These are phyloP conservation scores for Brenthis hecate DNA, from an alignment of 2,888 invertebrate species.

Conservation along the genomic window DNA sequence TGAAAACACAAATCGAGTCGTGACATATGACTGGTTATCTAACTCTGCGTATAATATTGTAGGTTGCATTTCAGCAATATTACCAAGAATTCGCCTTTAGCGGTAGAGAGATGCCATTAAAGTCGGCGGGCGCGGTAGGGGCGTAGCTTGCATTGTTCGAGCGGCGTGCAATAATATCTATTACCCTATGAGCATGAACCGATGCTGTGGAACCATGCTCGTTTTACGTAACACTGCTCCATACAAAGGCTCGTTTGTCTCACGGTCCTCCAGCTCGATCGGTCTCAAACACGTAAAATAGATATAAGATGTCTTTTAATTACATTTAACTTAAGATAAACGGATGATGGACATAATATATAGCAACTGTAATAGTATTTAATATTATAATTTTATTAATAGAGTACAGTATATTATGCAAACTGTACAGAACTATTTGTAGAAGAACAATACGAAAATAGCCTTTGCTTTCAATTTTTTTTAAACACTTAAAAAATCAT, in stretches of 20 bases:
- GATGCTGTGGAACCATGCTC: constrained; percentile 35
- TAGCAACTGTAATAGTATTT: too few species aligned
- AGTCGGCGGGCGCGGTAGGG: constrained; percentile 46
- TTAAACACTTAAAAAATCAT: too few species aligned
- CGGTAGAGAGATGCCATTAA: constrained; percentile 47
- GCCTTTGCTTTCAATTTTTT: too few species aligned
- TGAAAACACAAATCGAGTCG: constrained; percentile 32
- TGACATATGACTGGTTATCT: constrained; percentile 33
- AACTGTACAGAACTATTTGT: too few species aligned
- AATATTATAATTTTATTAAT: too few species aligned
- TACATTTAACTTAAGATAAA: constrained; percentile 2
- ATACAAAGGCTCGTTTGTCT: constrained; percentile 38
- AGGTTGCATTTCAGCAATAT: constrained; percentile 33
- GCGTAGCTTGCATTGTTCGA: constrained; percentile 50
- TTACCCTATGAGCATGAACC: constrained; percentile 38
- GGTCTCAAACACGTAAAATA: constrained; percentile 31
- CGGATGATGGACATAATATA: too few species aligned
- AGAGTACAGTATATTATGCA: too few species aligned
- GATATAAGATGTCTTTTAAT: constrained; percentile 25
- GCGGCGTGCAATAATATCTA: constrained; percentile 41
- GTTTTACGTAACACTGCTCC: constrained; percentile 36
- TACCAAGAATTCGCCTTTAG: constrained; percentile 46
- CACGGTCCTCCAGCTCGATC: constrained; percentile 35
- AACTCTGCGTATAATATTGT: constrained; percentile 32
- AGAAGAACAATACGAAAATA: too few species aligned